Evolutionary conservation across 2,113 vertebrate genomes (phyloP).

Genomic region (Chaetodon trifascialis): DNA sequence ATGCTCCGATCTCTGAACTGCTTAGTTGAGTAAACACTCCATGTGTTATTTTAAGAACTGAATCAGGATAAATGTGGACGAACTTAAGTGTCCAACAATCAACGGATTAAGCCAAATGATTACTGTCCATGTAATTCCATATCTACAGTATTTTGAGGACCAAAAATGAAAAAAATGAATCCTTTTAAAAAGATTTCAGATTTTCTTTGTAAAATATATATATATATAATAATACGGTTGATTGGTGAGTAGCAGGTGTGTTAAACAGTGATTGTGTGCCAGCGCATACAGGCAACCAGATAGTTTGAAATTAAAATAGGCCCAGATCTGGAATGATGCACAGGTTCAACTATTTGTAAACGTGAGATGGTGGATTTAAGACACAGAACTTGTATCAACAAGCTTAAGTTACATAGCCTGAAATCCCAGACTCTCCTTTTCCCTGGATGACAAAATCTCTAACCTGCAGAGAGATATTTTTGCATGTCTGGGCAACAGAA

Average conservation of each 20-base stretch:
- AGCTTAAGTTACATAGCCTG: slow-evolving; percentile 4
- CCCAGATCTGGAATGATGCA: background rate
- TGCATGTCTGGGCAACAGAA: background rate
- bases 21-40: background rate
- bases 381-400: background rate
- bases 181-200: background rate
- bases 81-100: background rate
- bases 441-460: slow-evolving; percentile 1
- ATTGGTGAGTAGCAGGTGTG: background rate
- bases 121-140: background rate
- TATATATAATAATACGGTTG: background rate
- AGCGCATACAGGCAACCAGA: background rate
- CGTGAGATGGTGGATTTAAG: background rate
- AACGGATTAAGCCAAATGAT: background rate
- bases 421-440: slow-evolving; percentile 11
- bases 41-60: slow-evolving; percentile 7
- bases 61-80: slow-evolving; percentile 3
- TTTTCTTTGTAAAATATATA: background rate
- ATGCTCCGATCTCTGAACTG: background rate
- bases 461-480: slow-evolving; percentile 14
- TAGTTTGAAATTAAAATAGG: background rate
- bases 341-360: slow-evolving; percentile 13
- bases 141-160: too few species aligned
- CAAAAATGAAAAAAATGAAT: background rate
- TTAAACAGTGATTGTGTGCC: background rate